Base-by-base conservation (phyloP, 2,797 vertebrate genomes). In the Urosaurus nigricauda region DNA sequence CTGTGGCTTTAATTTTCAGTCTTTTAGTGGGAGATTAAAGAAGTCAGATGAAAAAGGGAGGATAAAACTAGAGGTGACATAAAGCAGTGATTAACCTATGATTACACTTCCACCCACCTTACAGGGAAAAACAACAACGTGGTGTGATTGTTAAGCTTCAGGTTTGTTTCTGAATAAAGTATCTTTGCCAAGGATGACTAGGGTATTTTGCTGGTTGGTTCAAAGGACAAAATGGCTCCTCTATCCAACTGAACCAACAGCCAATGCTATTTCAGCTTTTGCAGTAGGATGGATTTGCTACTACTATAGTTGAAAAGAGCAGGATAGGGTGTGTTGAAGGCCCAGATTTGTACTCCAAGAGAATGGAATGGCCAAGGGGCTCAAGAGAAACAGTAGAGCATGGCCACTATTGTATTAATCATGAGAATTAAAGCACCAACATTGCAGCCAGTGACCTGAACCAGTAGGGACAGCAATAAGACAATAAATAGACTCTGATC, bases 1-100 rank as follows among this genome's bases (percentile, higher is more conserved):
- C 82, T 88, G 40, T 58, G 65, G 4, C 29, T 7, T n/a, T 83
- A 13, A 77, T 68, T 68, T 86, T 81, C 19, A 83, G 51, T 43
- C 37, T 85, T 86, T 78, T 24, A 87, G 58, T 19, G 16, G 29
- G 37, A 77, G 84, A 32, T 60, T 53, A 43, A 43, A 53, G 68
- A 37, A 56, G 7, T 74, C 37, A 35, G 74, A 63, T 63, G 19
- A 24, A 79, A 21, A 32, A 21, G 14, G 17, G 13, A 77, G 2
- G 56, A 40, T n/a, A 43, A 37, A 85, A 21, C 29, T 58, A 58
- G 5, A 21, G 24, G 12, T 11, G 8, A 2, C 5, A 21, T 19
- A 19, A 51, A 21, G 1, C 13, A 21, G 9, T 19, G 5, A 58
- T 19, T 56, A 35, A 79, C 60, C 43, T 9, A 68, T 24, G 19